Percentiles rank a stretch among this genome's conserved stretches.
These are phyloP conservation scores for Tuta absoluta DNA, from an alignment of 2,888 invertebrate genomes.

Conservation along the genomic window DNA sequence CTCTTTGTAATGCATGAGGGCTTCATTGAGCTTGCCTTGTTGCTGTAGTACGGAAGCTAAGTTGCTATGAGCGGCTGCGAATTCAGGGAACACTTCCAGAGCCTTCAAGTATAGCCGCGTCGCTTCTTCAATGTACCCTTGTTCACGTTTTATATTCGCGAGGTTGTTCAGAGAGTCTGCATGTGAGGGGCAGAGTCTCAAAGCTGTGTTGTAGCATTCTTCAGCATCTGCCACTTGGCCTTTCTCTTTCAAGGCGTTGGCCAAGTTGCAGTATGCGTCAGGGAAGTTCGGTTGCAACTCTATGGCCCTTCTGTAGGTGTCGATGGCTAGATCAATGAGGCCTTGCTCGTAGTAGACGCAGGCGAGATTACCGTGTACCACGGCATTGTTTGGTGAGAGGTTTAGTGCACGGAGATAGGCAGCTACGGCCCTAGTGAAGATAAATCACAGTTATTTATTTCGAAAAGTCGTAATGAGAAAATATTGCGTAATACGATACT, in stretches of 20 bases:
- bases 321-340: conserved; percentile 98
- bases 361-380: conserved; percentile 99
- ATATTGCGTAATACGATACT: conserved; percentile 15
- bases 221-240: conserved; percentile 98
- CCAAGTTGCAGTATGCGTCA: conserved; percentile 99
- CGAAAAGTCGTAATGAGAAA: conserved; percentile 17
- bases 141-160: conserved; percentile 99
- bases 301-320: conserved; percentile 98
- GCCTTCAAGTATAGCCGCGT: conserved; percentile 96
- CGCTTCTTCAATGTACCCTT: conserved; percentile 99
- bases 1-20: conserved; percentile 99
- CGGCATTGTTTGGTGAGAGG: conserved; percentile 98
- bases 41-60: conserved; percentile 99
- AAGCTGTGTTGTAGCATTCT: conserved; percentile 98
- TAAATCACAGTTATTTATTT: conserved; percentile 4
- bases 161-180: conserved; percentile 99
- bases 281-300: conserved; percentile 99
- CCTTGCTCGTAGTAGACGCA: conserved; percentile 99
- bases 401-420: conserved; percentile 98
- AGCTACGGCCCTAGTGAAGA: conserved; percentile 93
- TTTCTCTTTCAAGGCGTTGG: conserved; percentile 99
- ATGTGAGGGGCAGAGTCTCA: conserved; percentile 96
- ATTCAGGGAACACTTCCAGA: conserved; percentile 97
- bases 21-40: conserved; percentile 98
- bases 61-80: conserved; percentile 99